These are phyloP conservation scores for Plemyria rubiginata DNA, from an alignment of 2,888 invertebrate species.

Conservation along the genomic window DNA sequence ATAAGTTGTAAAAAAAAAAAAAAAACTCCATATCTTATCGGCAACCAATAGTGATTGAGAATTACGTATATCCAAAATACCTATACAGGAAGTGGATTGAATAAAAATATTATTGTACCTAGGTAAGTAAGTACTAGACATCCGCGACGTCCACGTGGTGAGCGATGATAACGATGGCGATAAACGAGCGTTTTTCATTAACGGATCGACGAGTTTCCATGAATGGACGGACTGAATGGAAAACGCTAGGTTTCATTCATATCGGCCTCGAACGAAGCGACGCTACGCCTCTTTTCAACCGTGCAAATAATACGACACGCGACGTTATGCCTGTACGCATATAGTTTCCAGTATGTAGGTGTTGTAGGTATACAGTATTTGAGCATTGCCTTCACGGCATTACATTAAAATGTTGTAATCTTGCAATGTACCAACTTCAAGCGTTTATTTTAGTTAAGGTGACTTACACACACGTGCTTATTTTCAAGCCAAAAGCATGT, in stretches of 20 bases:
- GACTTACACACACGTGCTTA: no score
- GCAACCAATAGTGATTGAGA: constrained; percentile 41
- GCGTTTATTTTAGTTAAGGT: background rate
- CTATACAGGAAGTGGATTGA: constrained; percentile 53
- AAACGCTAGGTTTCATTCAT: constrained; percentile 77
- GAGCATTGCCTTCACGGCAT: background rate
- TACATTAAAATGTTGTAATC: background rate
- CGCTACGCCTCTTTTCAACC: constrained; percentile 43
- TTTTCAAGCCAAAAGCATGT: no score
- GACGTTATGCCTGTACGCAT: constrained; percentile 4
- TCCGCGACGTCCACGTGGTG: constrained; percentile 58
- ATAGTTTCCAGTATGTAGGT: background rate
- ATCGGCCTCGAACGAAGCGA: constrained; percentile 48
- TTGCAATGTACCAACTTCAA: background rate
- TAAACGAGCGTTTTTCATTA: constrained; percentile 77
- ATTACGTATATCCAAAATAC: constrained; percentile 41
- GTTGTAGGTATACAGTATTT: constrained; percentile 1
- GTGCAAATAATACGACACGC: constrained; percentile 30
- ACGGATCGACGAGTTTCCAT: constrained; percentile 79
- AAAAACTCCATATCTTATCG: constrained; percentile 52
- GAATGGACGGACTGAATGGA: constrained; percentile 80
- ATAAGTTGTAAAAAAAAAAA: no score
- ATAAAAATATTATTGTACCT: constrained; percentile 64
- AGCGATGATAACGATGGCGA: constrained; percentile 68
- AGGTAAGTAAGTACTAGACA: constrained; percentile 24